phyloP scores from a whole-genome alignment of 2,113 vertebrate species.

The Pelecanoides urinatrix region DNA sequence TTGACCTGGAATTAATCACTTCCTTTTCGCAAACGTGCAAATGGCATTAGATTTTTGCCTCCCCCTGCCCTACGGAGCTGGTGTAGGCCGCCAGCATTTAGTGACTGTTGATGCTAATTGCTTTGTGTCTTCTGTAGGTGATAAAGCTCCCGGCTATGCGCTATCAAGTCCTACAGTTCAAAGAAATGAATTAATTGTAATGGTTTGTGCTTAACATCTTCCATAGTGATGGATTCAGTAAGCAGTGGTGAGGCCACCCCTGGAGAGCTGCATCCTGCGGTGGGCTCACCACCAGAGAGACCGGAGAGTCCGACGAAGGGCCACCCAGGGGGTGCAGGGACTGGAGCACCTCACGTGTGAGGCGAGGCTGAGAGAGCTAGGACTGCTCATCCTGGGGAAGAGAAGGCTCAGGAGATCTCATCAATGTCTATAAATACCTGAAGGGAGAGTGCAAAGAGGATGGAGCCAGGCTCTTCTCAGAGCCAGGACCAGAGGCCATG shows the following conservation, averaged over 20 bases:
- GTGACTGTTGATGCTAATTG: not conserved
- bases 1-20: not conserved
- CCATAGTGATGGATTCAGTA: not conserved
- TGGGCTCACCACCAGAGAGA: fast-evolving
- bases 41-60: not conserved
- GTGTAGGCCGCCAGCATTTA: not conserved
- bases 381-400: not conserved
- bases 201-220: not conserved
- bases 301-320: fast-evolving
- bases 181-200: not conserved
- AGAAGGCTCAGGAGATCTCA: not conserved
- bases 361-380: not conserved
- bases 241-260: not conserved
- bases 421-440: too few relatives aligned
- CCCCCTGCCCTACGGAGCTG: not conserved
- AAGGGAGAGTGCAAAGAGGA: not conserved
- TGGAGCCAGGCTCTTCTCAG: not conserved
- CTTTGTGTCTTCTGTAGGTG: fast-evolving
- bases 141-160: fast-evolving
- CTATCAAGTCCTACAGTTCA: not conserved
- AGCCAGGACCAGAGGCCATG: not conserved
- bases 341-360: not conserved
- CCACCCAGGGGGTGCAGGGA: not conserved
- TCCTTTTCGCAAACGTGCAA: not conserved
- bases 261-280: not conserved